These are phyloP conservation scores for Caenorhabditis remanei DNA, from an alignment of 1,140 invertebrate species.

Conservation along the genomic window DNA sequence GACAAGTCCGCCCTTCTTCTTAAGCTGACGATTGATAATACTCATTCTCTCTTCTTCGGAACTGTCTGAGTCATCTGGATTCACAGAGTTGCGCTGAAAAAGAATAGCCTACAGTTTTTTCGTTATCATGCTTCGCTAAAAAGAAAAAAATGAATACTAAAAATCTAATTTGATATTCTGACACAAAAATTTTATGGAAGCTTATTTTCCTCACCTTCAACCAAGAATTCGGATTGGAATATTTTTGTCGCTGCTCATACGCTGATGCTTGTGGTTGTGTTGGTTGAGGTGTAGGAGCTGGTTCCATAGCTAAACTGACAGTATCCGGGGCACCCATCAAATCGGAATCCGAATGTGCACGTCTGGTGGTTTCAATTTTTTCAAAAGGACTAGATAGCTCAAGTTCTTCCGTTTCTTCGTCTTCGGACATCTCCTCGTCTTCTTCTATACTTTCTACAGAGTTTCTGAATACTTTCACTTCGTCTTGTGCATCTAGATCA, in stretches of 20 bases:
- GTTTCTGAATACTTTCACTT: slow-evolving; percentile 4
- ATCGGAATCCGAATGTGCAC: slow-evolving; percentile 34
- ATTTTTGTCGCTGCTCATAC: background rate
- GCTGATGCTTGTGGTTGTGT: background rate
- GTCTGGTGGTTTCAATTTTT: slow-evolving; percentile 13
- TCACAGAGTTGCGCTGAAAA: slow-evolving; percentile 21
- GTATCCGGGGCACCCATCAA: background rate
- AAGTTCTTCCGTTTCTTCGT: slow-evolving; percentile 14
- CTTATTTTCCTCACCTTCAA: background rate
- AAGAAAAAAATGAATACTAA: too few relatives aligned
- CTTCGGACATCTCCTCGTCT: slow-evolving; percentile 2
- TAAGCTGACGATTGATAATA: slow-evolving; percentile 49
- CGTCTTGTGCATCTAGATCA: slow-evolving; percentile 30
- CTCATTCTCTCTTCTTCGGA: slow-evolving; percentile 35
- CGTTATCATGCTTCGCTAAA: background rate
- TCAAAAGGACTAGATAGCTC: slow-evolving; percentile 15
- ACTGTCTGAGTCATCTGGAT: slow-evolving; percentile 43
- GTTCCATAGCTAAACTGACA: background rate
- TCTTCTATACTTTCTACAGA: slow-evolving; percentile 23
- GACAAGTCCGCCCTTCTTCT: slow-evolving; percentile 53
- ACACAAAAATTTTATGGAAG: too few relatives aligned
- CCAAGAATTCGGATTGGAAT: slow-evolving; percentile 22
- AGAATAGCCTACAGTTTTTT: background rate
- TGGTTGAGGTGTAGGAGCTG: background rate
- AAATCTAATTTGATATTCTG: too few relatives aligned